phyloP scores from a whole-genome alignment of 2,888 invertebrate genomes.

The Temnothorax ravouxi region DNA sequence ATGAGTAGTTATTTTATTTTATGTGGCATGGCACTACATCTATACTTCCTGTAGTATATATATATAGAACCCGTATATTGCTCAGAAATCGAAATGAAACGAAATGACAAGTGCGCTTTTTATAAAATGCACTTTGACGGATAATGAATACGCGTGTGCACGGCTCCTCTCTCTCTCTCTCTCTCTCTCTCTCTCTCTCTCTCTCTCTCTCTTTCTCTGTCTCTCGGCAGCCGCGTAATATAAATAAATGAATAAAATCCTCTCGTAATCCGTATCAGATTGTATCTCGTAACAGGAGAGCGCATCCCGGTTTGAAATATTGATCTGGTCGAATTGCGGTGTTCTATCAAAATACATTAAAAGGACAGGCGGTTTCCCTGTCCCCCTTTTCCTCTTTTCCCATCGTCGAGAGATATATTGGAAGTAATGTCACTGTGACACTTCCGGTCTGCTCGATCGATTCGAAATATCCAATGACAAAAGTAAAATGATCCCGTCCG shows the following conservation, averaged over 20 bases:
- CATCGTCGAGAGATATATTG: slow-evolving; percentile 5
- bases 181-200: too few species aligned
- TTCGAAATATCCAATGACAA: slow-evolving; percentile 39
- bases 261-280: slow-evolving; percentile 43
- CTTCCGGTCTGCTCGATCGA: not conserved
- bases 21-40: not conserved
- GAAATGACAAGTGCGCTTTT: slow-evolving; percentile 30
- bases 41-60: not conserved
- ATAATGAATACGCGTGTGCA: slow-evolving; percentile 25
- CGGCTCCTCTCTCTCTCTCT: not conserved
- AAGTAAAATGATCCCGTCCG: slow-evolving; percentile 31
- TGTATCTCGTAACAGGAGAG: slow-evolving; percentile 34
- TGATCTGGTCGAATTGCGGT: slow-evolving; percentile 45
- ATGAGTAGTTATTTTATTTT: slow-evolving; percentile 13
- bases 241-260: slow-evolving; percentile 49
- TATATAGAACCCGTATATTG: not conserved
- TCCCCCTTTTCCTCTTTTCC: not conserved
- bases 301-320: slow-evolving; percentile 47
- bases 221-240: slow-evolving; percentile 6
- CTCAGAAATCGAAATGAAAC: not conserved
- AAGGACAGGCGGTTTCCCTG: not conserved
- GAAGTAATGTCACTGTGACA: slow-evolving; percentile 25
- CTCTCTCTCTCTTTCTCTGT: too few species aligned
- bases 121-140: slow-evolving; percentile 24
- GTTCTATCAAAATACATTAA: slow-evolving; percentile 43